A percentile compares a stretch with the other conserved stretches of the same genome.
Conservation (phyloP, 2,888 invertebrate genomes). For the Heteropelma amictum region DNA sequence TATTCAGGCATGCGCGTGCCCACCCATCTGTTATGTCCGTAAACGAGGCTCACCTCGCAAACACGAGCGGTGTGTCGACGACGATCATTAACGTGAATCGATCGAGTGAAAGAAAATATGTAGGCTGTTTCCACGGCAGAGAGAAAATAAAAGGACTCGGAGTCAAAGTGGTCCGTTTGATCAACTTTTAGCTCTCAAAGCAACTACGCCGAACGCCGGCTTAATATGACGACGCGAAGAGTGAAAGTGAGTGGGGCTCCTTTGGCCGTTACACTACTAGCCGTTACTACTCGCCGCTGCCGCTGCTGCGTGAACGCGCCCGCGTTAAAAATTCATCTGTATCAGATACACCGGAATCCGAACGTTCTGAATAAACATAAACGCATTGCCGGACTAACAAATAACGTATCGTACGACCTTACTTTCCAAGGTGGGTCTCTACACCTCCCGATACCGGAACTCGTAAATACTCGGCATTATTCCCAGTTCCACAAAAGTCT, state of each 20-base stretch:
- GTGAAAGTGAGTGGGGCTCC: slow-evolving; percentile 50
- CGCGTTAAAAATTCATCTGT: slow-evolving; percentile 43
- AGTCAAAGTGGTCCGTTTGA: slow-evolving; percentile 19
- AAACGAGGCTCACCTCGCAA: slow-evolving; percentile 31
- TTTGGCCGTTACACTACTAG: not conserved
- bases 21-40: slow-evolving; percentile 45
- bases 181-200: not conserved
- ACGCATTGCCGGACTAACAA: not conserved
- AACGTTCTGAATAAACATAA: not conserved
- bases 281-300: not conserved
- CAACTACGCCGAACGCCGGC: not conserved
- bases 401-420: slow-evolving; percentile 32
- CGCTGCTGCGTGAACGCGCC: slow-evolving; percentile 40
- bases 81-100: slow-evolving; percentile 46
- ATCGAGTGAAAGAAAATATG: slow-evolving; percentile 44
- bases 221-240: slow-evolving; percentile 15
- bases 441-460: slow-evolving; percentile 8
- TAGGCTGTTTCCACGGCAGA: slow-evolving; percentile 2
- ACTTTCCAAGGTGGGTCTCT: slow-evolving; percentile 37
- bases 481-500: not conserved
- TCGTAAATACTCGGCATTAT: slow-evolving; percentile 37
- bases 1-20: slow-evolving; percentile 20
- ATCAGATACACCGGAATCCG: slow-evolving; percentile 35
- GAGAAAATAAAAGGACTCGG: slow-evolving; percentile 8
- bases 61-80: slow-evolving; percentile 24